phyloP scores from a whole-genome alignment of 2,888 invertebrate genomes.

The Ariolimax columbianus region DNA sequence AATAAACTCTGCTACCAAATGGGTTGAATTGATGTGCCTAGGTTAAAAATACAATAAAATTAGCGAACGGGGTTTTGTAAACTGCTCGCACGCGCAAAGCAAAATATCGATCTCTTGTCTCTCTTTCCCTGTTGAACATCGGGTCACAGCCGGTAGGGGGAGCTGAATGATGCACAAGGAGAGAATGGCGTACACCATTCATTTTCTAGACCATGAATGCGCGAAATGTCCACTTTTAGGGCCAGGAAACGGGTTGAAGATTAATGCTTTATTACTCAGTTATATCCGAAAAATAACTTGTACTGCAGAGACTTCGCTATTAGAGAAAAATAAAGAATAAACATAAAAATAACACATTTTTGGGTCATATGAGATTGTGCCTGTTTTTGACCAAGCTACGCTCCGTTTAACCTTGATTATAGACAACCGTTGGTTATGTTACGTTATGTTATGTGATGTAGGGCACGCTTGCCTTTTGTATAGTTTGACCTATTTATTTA shows the following conservation, averaged over 20 bases:
- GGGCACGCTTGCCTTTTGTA: too few relatives aligned
- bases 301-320: neutral
- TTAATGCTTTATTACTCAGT: neutral
- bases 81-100: conserved; percentile 40
- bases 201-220: neutral
- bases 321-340: too few relatives aligned
- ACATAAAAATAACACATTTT: too few relatives aligned
- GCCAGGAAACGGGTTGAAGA: neutral
- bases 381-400: too few relatives aligned
- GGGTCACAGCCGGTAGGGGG: conserved; percentile 11
- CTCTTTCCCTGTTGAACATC: neutral
- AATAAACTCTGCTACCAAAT: neutral
- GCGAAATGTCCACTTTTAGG: neutral
- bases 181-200: neutral
- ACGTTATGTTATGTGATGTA: too few relatives aligned
- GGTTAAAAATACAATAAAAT: conserved; percentile 44
- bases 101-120: conserved; percentile 39
- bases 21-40: conserved; percentile 24
- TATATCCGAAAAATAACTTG: neutral
- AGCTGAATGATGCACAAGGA: neutral
- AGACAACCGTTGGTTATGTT: too few relatives aligned
- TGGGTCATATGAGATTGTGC: too few relatives aligned
- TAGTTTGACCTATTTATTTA: too few relatives aligned
- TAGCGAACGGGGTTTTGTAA: conserved; percentile 28
- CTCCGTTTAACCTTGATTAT: too few relatives aligned